phyloP scores from a whole-genome alignment of 2,113 vertebrate genomes.

The Phocoena sinus region DNA sequence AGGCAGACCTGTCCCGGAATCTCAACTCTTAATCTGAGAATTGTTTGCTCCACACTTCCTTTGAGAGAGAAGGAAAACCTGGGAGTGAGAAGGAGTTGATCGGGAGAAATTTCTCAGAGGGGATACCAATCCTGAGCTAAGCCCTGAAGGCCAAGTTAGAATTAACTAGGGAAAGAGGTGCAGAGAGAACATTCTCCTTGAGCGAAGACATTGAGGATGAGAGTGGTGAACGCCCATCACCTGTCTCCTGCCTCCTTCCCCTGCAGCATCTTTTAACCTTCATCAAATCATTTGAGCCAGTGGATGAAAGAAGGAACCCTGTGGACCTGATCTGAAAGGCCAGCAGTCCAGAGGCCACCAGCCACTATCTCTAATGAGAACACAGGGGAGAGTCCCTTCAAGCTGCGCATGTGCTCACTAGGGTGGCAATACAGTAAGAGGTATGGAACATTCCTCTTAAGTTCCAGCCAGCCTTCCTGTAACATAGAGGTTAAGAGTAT shows the following conservation, averaged over 20 bases:
- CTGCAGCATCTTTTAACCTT: not conserved
- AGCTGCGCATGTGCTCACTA: not conserved
- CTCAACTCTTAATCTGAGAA: not conserved
- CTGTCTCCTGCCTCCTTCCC: not conserved
- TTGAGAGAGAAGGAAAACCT: not conserved
- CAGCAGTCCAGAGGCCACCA: not conserved
- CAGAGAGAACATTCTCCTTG: not conserved
- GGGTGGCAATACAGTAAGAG: not conserved
- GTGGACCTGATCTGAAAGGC: not conserved
- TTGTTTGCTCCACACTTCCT: not conserved
- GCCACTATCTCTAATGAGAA: not conserved
- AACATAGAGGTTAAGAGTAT: not conserved
- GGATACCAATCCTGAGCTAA: not conserved
- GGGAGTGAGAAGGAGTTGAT: not conserved
- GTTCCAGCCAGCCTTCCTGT: not conserved
- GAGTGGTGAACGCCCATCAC: too few relatives aligned
- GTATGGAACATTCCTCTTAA: not conserved
- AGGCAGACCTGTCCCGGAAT: not conserved
- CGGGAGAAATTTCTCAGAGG: not conserved
- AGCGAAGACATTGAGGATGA: not conserved
- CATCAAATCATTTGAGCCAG: not conserved
- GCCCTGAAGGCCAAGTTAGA: not conserved
- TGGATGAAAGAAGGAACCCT: not conserved
- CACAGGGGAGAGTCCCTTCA: not conserved
- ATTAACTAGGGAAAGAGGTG: not conserved